These are phyloP conservation scores for Turritopsis rubra DNA, from an alignment of 30 jellyfish, hydroid and myxozoan species.

Conservation along the genomic window DNA sequence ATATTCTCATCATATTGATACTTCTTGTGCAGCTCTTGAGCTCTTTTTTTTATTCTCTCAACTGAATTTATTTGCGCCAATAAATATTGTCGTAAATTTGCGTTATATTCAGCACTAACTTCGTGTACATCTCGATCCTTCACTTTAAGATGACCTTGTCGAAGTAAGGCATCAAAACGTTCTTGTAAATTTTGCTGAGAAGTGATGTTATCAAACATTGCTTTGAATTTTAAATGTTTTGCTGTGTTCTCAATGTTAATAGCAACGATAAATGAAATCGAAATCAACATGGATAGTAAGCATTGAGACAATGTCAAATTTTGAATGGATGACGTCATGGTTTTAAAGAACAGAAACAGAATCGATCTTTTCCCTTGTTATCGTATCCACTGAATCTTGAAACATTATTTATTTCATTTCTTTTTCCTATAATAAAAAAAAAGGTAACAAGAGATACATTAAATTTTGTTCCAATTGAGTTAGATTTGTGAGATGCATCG, in stretches of 20 bases:
- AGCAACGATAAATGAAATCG: neutral
- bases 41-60: neutral
- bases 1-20: constrained; percentile 1
- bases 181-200: neutral
- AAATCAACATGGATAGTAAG: neutral
- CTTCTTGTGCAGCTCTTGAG: neutral
- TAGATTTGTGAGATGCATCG: too few relatives aligned
- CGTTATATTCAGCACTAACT: neutral
- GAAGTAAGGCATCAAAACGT: neutral
- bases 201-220: neutral
- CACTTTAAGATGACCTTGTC: neutral
- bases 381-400: too few relatives aligned
- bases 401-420: too few relatives aligned
- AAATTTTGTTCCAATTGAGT: too few relatives aligned
- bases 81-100: neutral
- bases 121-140: neutral
- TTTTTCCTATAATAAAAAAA: too few relatives aligned
- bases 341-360: too few relatives aligned
- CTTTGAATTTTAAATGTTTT: neutral
- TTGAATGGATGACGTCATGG: too few relatives aligned
- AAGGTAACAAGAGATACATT: too few relatives aligned
- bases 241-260: neutral
- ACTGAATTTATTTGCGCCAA: neutral
- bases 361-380: too few relatives aligned
- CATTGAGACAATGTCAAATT: neutral